A percentile compares a stretch with the other conserved stretches of the same genome.
phyloP scores from a whole-genome alignment of 2,888 invertebrate species.

The Formica aserva region DNA sequence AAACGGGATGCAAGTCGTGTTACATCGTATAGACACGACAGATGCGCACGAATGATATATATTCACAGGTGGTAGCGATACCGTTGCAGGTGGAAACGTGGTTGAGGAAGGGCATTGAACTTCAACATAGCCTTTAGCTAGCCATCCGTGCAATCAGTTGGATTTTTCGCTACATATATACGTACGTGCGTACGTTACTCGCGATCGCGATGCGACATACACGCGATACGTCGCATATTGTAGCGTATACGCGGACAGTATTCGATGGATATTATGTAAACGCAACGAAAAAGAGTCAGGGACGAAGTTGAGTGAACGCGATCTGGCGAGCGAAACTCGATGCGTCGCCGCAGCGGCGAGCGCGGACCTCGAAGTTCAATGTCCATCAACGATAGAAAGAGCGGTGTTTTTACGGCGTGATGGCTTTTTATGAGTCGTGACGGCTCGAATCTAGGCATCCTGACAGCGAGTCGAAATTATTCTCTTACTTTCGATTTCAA shows the following conservation, averaged over 20 bases:
- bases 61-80: conserved; percentile 28
- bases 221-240: neutral
- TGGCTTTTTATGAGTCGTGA: neutral
- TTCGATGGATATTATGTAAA: conserved; percentile 34
- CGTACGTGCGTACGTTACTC: neutral
- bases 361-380: conserved; percentile 31
- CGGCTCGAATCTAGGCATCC: neutral
- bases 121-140: conserved; percentile 73
- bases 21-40: neutral
- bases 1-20: neutral
- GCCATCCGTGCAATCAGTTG: conserved; percentile 72
- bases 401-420: neutral
- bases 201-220: conserved; percentile 11
- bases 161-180: conserved; percentile 59
- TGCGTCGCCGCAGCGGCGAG: neutral
- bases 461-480: neutral
- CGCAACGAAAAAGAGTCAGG: conserved; percentile 21
- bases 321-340: neutral
- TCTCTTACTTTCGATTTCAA: neutral
- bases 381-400: neutral
- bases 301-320: conserved; percentile 36
- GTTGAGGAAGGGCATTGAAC: conserved; percentile 73
- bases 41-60: conserved; percentile 31
- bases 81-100: conserved; percentile 39
- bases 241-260: neutral